Conservation (phyloP, 2,888 invertebrate genomes). For the Gymnoscelis rufifasciata region DNA sequence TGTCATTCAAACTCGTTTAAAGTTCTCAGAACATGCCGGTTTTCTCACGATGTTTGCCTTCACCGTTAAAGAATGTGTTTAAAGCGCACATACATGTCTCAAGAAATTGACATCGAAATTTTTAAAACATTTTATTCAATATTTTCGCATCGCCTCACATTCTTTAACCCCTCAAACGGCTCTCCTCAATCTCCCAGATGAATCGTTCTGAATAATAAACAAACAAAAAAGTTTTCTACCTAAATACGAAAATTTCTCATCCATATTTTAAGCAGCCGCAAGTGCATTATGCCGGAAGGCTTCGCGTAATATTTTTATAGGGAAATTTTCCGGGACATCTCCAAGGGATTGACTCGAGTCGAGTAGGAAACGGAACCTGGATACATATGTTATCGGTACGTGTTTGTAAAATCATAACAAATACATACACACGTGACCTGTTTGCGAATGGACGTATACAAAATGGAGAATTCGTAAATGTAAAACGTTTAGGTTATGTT, state of each 20-base stretch:
- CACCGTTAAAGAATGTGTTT: no score
- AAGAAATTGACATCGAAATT: no score
- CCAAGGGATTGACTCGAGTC: conserved; percentile 49
- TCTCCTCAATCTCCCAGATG: not conserved
- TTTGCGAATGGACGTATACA: conserved; percentile 19
- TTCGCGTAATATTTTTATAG: conserved; percentile 50
- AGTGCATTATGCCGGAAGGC: conserved; percentile 23
- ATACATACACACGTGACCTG: conserved; percentile 34
- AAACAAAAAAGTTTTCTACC: conserved; percentile 12
- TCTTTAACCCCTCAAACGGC: not conserved
- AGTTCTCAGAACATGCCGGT: no score
- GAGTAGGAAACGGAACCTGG: conserved; percentile 21
- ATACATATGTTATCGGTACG: conserved; percentile 37
- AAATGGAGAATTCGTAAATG: conserved; percentile 22
- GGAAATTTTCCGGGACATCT: conserved; percentile 50
- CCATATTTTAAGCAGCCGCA: conserved; percentile 15
- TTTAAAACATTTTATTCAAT: no score
- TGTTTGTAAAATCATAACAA: conserved; percentile 47
- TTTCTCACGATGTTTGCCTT: no score
- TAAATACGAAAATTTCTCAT: conserved; percentile 11
- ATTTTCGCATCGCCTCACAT: not conserved
- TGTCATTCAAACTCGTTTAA: no score
- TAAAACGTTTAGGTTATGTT: conserved; percentile 1
- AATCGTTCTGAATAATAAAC: conserved; percentile 3
- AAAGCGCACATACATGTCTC: no score